A percentile compares a stretch with the other conserved stretches of the same genome.
These are phyloP conservation scores for Hemithea aestivaria DNA, from an alignment of 2,888 invertebrate genomes.

Conservation along the genomic window DNA sequence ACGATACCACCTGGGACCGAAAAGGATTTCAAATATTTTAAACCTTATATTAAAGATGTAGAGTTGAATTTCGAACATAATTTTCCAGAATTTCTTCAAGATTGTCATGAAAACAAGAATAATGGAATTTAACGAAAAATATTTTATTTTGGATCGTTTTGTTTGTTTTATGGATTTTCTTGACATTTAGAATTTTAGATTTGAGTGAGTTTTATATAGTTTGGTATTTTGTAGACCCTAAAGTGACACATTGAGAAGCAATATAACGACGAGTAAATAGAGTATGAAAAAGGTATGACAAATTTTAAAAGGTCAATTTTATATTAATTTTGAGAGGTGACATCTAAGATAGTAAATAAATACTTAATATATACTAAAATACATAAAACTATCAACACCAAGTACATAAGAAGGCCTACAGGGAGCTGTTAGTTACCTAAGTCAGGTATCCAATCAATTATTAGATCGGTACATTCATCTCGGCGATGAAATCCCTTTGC, in stretches of 20 bases:
- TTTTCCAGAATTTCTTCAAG: conserved; percentile 37
- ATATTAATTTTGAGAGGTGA: too few relatives aligned
- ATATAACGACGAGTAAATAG: too few relatives aligned
- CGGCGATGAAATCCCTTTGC: conserved; percentile 15
- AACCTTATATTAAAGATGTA: too few relatives aligned
- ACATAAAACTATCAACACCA: too few relatives aligned
- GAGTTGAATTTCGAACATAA: conserved; percentile 24
- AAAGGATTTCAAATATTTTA: conserved; percentile 20
- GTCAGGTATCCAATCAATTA: conserved; percentile 14
- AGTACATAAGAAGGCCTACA: too few relatives aligned
- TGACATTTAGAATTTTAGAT: neutral
- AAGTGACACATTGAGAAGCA: too few relatives aligned
- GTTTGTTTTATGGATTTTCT: conserved; percentile 11
- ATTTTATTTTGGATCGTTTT: conserved; percentile 14
- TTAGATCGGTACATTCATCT: conserved; percentile 11
- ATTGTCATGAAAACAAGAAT: conserved; percentile 48
- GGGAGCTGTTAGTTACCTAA: conserved; percentile 1
- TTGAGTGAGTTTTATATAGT: conserved; percentile 8
- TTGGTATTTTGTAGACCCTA: conserved; percentile 1
- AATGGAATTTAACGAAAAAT: conserved; percentile 49
- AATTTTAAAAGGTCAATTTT: too few relatives aligned
- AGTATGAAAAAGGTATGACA: too few relatives aligned
- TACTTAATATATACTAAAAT: too few relatives aligned
- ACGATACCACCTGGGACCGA: conserved; percentile 53
- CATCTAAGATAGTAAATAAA: too few relatives aligned